Evolutionary conservation across 2,113 vertebrate species (phyloP).

Genomic region (Uropsilus gracilis): DNA sequence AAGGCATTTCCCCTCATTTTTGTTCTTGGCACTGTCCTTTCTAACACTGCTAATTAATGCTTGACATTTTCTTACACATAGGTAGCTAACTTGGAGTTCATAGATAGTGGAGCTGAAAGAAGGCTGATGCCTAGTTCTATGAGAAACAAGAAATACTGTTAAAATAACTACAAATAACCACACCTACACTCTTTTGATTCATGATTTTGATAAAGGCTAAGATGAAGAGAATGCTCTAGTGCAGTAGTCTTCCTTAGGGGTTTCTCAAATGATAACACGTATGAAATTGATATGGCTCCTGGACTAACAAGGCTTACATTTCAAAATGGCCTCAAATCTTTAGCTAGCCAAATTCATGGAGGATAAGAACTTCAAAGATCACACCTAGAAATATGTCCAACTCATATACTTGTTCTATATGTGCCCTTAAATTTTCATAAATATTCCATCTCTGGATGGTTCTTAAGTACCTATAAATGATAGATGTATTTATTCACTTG

Average conservation of each 20-base stretch:
- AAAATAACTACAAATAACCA: background rate
- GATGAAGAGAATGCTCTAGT: background rate
- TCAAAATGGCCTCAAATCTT: background rate
- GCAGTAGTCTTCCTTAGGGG: background rate
- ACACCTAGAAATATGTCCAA: background rate
- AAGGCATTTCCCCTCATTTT: background rate
- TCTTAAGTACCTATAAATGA: background rate
- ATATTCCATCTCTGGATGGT: background rate
- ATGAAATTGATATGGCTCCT: background rate
- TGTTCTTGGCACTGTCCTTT: background rate
- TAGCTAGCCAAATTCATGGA: conserved; percentile 20
- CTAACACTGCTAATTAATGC: background rate
- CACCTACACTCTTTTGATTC: background rate
- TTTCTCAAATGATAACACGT: background rate
- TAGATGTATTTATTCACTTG: background rate
- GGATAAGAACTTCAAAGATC: conserved; percentile 35
- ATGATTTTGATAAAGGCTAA: background rate
- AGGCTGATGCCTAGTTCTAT: background rate
- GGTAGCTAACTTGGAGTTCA: background rate
- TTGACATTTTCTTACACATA: conserved; percentile 9
- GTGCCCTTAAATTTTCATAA: background rate
- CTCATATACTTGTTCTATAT: no score
- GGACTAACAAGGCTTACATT: background rate
- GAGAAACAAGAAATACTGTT: background rate
- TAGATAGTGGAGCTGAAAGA: background rate